A percentile compares a stretch with the other conserved stretches of the same genome.
phyloP scores from a whole-genome alignment of 2,113 vertebrate species.

The Oncorhynchus keta region DNA sequence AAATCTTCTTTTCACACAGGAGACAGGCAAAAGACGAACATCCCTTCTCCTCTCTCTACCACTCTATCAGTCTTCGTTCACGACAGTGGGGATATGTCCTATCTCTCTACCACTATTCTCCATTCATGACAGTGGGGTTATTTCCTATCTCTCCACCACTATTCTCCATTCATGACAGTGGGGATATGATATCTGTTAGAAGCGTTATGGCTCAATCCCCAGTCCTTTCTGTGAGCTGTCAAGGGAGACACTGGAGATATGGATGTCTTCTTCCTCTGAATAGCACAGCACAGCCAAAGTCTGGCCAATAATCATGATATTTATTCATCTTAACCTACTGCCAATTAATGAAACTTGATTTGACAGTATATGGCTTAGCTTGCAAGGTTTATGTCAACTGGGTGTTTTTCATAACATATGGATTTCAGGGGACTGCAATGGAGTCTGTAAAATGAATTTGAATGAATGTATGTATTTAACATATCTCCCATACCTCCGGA shows the following conservation, averaged over 20 bases:
- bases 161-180: slow-evolving; percentile 17
- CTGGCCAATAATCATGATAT: slow-evolving; percentile 2
- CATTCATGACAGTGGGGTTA: slow-evolving; percentile 21
- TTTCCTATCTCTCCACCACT: not conserved
- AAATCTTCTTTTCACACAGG: too few species aligned
- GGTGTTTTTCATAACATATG: not conserved
- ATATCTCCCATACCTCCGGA: too few species aligned
- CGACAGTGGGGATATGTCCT: not conserved
- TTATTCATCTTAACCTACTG: not conserved
- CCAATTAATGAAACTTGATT: not conserved
- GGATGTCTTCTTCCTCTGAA: slow-evolving; percentile 12
- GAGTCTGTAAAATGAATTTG: not conserved
- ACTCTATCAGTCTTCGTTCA: too few species aligned
- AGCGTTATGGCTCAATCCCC: slow-evolving; percentile 5
- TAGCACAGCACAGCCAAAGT: not conserved
- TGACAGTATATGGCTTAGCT: not conserved
- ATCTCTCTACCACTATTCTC: not conserved
- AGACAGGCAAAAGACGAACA: too few species aligned
- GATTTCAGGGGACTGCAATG: not conserved
- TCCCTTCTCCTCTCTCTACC: too few species aligned
- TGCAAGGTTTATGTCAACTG: not conserved
- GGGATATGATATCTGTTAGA: slow-evolving; percentile 11
- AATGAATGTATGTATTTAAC: not conserved
- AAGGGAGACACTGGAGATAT: not conserved
- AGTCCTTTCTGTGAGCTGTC: not conserved